Evolutionary conservation across 2,797 vertebrate genomes (phyloP), one percentile per base, ranked within the genome.

Genomic region (Oceanodroma leucorhoa): DNA sequence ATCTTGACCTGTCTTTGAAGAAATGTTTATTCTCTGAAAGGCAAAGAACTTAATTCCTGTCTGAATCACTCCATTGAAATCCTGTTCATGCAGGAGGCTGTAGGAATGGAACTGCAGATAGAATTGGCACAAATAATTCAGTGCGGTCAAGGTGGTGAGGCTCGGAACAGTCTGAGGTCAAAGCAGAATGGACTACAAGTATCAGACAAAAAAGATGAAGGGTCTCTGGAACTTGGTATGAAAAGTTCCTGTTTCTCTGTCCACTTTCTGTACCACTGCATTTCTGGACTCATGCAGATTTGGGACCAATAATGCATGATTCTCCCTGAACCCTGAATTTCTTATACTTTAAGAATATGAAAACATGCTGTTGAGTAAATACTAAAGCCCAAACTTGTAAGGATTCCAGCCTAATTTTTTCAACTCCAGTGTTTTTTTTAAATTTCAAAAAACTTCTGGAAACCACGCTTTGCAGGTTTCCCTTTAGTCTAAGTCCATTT

Each of bases 1-100:
- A 92, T 87, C 95, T 94, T 96, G 97, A 96, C 79, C 87, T 60
- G 27, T 29, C 65, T 93, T 93, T 93, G 77, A 89, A 82, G 66
- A 93, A 96, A 94, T 77, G 24, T 79, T 91, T 96, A 91, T 94
- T 94, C 70, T 95, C 43, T 94, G 83, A 87, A 95, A 89, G 70
- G 9, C 17, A 45, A 94, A 91, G 32, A 65, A 48, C 38, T 94
- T 91, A 79, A 73, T 60, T 94, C 27, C 32, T 89, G 21, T 83
- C 51, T 87, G 64, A 89, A 72, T 87, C 40, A 64, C 26, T 82
- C 30, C 15, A 17, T 4, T 48, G 54, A 92, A 92, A 87, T 85
- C 75, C 64, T 75, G 17, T 58, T 83, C 43, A 23, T 79, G 77
- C 32, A 55, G 54, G 58, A 82, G 50, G 9, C 30, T 78, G 11